Evolutionary conservation across 2,797 vertebrate genomes (phyloP).

Genomic region (Luscinia luscinia): DNA sequence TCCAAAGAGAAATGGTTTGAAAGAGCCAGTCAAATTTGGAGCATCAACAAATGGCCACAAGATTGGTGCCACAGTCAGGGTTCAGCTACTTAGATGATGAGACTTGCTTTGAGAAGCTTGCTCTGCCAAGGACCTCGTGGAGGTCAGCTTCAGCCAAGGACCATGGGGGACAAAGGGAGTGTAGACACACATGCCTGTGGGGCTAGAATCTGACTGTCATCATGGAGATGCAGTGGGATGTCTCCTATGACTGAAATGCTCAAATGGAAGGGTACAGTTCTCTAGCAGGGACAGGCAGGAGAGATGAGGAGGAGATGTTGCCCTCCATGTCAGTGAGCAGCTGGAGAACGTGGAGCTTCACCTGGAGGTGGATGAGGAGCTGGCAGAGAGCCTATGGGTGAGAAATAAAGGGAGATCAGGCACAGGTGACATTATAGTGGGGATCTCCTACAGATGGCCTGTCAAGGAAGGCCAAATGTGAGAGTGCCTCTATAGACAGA

Average conservation of each 20-base stretch:
- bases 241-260: neutral
- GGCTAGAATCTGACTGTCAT: neutral
- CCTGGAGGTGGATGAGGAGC: neutral
- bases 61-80: accelerated
- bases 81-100: neutral
- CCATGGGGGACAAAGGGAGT: neutral
- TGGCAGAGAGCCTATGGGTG: neutral
- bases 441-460: neutral
- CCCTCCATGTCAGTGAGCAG: neutral
- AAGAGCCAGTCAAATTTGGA: accelerated
- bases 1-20: neutral
- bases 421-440: neutral
- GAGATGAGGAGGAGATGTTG: neutral
- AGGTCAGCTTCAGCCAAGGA: neutral
- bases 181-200: neutral
- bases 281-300: neutral
- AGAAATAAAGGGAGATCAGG: neutral
- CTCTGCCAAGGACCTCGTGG: accelerated
- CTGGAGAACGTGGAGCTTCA: neutral
- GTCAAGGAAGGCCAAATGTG: neutral
- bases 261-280: neutral
- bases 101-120: neutral
- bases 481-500: accelerated
- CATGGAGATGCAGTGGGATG: neutral
- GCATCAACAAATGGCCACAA: neutral